Evolutionary conservation across 2,113 vertebrate genomes (phyloP).

Genomic region (Hippocampus guttulatus): DNA sequence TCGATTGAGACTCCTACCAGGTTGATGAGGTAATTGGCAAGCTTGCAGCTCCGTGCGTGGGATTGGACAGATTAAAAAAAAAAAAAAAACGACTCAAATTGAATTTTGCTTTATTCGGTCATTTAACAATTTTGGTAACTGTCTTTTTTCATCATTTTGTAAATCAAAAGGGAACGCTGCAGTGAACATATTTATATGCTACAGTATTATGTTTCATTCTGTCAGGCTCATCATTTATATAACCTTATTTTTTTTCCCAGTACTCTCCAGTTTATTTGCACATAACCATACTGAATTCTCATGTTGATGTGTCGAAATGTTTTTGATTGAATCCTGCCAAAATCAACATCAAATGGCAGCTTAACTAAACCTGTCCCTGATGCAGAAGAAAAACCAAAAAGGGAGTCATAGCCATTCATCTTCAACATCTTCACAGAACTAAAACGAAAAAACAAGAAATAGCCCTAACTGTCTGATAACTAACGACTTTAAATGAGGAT

Average conservation of each 20-base stretch:
- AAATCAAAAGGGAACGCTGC: not conserved
- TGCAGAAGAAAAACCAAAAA: too few relatives aligned
- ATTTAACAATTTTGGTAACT: conserved; percentile 4
- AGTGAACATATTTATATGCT: not conserved
- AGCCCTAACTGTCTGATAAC: too few relatives aligned
- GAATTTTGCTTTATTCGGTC: not conserved
- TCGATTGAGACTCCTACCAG: conserved; percentile 2
- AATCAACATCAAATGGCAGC: not conserved
- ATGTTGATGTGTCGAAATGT: not conserved
- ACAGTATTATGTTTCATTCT: not conserved
- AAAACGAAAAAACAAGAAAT: too few relatives aligned
- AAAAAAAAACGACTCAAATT: not conserved
- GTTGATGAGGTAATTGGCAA: conserved; percentile 19
- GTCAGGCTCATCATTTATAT: not conserved
- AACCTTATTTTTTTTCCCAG: too few relatives aligned
- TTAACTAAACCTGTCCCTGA: too few relatives aligned
- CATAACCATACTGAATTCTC: not conserved
- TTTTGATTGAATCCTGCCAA: not conserved
- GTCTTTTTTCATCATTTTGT: not conserved
- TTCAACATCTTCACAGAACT: too few relatives aligned
- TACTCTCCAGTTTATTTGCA: not conserved
- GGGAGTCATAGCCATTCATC: too few relatives aligned
- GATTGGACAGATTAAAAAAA: not conserved
- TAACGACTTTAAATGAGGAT: too few relatives aligned
- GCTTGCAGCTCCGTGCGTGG: not conserved